phyloP scores from a whole-genome alignment of 2,113 vertebrate species.

The Antechinus flavipes region DNA sequence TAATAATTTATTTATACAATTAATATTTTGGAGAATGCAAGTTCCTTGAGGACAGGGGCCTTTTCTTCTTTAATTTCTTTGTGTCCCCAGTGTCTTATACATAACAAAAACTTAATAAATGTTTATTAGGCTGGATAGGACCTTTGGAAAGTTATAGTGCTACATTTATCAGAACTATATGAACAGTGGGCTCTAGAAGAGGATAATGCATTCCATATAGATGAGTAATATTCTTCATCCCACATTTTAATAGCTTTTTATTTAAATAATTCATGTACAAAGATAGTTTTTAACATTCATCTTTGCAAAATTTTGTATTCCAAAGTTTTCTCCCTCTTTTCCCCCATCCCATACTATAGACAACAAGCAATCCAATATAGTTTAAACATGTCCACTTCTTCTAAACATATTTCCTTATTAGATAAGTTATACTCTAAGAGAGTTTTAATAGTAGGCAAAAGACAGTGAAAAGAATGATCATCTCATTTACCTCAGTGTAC shows the following conservation, averaged over 20 bases:
- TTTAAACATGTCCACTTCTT: too few species aligned
- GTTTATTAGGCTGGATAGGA: not conserved
- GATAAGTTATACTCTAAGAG: constrained; percentile 30
- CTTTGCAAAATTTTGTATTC: too few species aligned
- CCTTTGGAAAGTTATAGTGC: not conserved
- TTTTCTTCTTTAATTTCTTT: not conserved
- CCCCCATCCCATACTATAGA: too few species aligned
- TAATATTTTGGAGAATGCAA: not conserved
- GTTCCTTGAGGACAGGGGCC: not conserved
- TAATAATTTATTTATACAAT: not conserved
- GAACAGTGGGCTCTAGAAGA: not conserved
- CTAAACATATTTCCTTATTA: not conserved
- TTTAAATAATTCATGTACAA: too few species aligned
- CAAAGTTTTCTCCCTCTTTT: too few species aligned
- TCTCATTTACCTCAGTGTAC: constrained; percentile 43
- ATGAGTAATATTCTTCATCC: constrained; percentile 16
- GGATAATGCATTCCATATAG: not conserved
- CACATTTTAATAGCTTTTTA: too few species aligned
- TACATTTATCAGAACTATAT: constrained; percentile 17
- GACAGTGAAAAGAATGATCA: constrained; percentile 60
- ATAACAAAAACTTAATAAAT: not conserved
- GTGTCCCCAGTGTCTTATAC: not conserved
- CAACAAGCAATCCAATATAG: too few species aligned
- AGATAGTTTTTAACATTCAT: too few species aligned
- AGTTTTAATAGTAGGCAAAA: not conserved